Percentiles rank a stretch among this genome's conserved stretches.
These are phyloP conservation scores for Calidris pygmaea DNA, from an alignment of 2,113 vertebrate genomes.

Conservation along the genomic window DNA sequence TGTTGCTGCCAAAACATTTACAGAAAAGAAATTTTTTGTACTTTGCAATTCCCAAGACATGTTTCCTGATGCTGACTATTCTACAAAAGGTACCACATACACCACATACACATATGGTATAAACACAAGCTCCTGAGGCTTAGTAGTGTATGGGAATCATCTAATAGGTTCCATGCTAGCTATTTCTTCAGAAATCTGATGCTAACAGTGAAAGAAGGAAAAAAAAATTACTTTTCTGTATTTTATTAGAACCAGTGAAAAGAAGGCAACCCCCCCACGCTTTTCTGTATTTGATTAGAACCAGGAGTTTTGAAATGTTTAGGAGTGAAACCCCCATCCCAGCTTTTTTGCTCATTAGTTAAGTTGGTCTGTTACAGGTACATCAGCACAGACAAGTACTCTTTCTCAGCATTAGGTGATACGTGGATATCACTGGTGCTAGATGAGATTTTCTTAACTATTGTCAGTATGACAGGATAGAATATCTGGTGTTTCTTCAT, in stretches of 20 bases:
- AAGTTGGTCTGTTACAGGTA: neutral
- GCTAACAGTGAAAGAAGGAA: neutral
- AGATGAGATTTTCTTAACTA: neutral
- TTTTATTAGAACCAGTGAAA: neutral
- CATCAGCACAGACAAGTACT: neutral
- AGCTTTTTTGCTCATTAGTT: neutral
- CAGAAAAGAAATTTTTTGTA: neutral
- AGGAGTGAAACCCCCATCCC: neutral
- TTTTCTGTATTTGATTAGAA: neutral
- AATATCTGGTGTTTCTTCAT: neutral
- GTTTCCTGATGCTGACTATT: neutral
- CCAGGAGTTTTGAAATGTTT: neutral
- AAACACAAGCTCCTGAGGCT: neutral
- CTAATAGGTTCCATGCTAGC: neutral
- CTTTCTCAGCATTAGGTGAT: neutral
- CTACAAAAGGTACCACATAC: neutral
- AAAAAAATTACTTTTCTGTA: neutral
- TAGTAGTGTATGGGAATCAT: neutral
- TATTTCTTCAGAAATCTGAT: neutral
- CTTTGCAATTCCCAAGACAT: neutral
- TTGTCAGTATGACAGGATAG: neutral
- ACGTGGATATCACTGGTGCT: neutral
- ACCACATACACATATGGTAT: neutral
- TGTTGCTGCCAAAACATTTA: neutral
- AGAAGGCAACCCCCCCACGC: neutral